These are phyloP conservation scores for Lethenteron camtschaticum DNA, from an alignment of 2,113 vertebrate species.

Conservation along the genomic window DNA sequence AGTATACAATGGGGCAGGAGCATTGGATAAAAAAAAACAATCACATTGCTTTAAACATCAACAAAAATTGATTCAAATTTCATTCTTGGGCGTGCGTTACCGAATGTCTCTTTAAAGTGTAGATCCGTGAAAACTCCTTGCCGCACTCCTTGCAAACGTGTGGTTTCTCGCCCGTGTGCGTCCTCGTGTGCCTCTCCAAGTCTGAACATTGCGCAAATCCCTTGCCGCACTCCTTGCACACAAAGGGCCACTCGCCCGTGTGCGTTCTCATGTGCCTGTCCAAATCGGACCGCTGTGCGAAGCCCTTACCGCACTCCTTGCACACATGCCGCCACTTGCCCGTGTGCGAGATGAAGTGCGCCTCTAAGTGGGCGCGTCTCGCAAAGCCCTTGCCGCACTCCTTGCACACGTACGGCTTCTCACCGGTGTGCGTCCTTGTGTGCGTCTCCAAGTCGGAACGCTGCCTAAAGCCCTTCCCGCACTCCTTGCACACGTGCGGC, in stretches of 20 bases:
- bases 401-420: not conserved
- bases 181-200: conserved; percentile 3
- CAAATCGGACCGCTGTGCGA: not conserved
- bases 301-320: not conserved
- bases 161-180: not conserved
- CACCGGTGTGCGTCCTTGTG: not conserved
- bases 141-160: not conserved
- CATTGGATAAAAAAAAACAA: too few relatives aligned
- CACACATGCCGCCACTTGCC: not conserved
- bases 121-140: not conserved
- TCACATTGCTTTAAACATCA: too few relatives aligned
- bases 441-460: not conserved
- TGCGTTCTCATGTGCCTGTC: not conserved
- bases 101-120: not conserved
- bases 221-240: conserved; percentile 2
- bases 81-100: not conserved
- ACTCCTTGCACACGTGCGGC: conserved; percentile 20
- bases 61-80: too few relatives aligned
- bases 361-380: not conserved
- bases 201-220: not conserved
- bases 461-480: conserved; percentile 11
- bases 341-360: not conserved
- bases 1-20: too few relatives aligned
- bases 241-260: conserved; percentile 4
- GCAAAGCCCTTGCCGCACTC: conserved; percentile 4